Conservation (phyloP, 1,140 invertebrate species). For the Euwallacea similis region DNA sequence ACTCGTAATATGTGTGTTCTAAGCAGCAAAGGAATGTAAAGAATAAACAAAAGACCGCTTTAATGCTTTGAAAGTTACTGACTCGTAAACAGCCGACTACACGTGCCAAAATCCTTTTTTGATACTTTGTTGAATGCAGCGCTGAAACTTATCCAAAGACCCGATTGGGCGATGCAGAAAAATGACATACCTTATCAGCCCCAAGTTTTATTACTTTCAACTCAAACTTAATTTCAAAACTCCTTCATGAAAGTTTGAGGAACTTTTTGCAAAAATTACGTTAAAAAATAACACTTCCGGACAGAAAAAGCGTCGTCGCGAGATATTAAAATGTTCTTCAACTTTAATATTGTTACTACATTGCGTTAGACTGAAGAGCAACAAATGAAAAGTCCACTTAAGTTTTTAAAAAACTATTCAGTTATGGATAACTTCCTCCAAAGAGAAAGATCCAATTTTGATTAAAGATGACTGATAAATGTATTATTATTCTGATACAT, state of each 20-base stretch:
- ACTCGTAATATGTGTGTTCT: no score
- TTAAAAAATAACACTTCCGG: neutral
- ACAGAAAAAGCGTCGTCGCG: neutral
- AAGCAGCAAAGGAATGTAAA: neutral
- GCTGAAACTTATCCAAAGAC: no score
- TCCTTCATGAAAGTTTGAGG: neutral
- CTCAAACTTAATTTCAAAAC: slow-evolving; percentile 1
- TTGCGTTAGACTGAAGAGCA: neutral
- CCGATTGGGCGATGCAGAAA: neutral
- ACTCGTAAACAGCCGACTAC: neutral
- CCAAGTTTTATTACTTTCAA: neutral
- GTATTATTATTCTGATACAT: no score
- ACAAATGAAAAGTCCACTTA: neutral
- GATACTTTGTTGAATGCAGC: no score
- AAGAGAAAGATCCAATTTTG: neutral
- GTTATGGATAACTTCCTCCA: neutral
- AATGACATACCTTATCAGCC: neutral
- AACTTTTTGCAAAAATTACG: no score
- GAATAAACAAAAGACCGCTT: neutral
- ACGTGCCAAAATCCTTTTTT: neutral
- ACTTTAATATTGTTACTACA: neutral
- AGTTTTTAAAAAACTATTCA: slow-evolving; percentile 1
- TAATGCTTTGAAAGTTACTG: neutral
- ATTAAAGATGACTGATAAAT: neutral
- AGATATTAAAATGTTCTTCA: neutral